Evolutionary conservation across 2,113 vertebrate species (phyloP).

Genomic region (Aegotheles bennettii): DNA sequence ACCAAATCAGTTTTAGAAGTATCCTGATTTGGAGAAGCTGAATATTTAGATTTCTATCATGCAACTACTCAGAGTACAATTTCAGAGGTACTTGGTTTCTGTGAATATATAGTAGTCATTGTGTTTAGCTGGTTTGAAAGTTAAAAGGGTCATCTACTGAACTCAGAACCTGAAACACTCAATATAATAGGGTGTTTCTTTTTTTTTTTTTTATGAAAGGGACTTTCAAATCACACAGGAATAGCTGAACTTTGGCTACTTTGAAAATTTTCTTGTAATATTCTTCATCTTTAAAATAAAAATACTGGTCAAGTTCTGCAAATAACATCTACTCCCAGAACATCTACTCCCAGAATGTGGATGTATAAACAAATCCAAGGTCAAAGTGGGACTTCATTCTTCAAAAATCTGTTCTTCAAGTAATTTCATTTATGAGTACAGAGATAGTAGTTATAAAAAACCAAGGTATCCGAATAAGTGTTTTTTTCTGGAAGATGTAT

Average conservation of each 20-base stretch:
- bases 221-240: background rate
- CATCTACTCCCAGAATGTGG: no score
- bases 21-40: background rate
- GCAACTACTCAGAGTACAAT: background rate
- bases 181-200: no score
- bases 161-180: background rate
- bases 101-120: background rate
- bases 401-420: background rate
- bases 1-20: background rate
- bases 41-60: background rate
- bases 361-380: background rate
- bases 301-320: background rate
- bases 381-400: background rate
- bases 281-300: background rate
- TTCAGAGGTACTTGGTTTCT: background rate
- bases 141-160: background rate
- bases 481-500: background rate
- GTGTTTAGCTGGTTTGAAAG: background rate
- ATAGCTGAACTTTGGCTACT: background rate
- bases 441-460: background rate
- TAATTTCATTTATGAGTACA: background rate
- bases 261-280: background rate
- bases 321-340: background rate
- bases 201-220: background rate
- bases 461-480: fast-evolving